Percentiles rank a stretch among this genome's conserved stretches.
Conservation (phyloP, 2,888 invertebrate genomes). For the Polydrusus cervinus region DNA sequence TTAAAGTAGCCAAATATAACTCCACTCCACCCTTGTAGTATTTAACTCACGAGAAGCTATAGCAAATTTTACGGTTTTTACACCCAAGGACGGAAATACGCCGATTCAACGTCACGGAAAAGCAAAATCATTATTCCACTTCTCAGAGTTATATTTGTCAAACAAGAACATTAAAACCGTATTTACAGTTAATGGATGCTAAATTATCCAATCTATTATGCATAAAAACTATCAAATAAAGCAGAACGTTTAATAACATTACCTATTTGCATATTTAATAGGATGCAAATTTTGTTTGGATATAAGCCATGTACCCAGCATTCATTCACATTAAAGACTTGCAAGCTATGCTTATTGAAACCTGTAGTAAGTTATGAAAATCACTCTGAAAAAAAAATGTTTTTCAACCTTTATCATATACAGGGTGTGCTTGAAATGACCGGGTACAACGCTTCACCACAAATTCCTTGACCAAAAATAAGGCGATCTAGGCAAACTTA, state of each 20-base stretch:
- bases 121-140: neutral
- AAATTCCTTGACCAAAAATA: too few species aligned
- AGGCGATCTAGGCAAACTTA: too few species aligned
- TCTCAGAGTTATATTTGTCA: neutral
- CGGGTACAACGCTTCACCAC: too few species aligned
- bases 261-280: neutral
- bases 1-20: too few species aligned
- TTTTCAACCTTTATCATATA: too few species aligned
- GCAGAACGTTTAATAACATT: neutral
- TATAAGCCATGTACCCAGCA: neutral
- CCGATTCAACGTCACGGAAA: neutral
- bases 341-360: too few species aligned
- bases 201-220: slow-evolving; percentile 14
- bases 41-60: too few species aligned
- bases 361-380: too few species aligned
- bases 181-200: slow-evolving; percentile 5
- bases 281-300: neutral
- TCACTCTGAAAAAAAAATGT: too few species aligned
- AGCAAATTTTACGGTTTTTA: neutral
- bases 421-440: too few species aligned
- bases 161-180: slow-evolving; percentile 4
- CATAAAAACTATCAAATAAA: slow-evolving; percentile 4
- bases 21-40: too few species aligned
- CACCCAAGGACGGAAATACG: neutral
- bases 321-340: too few species aligned